phyloP scores from a whole-genome alignment of 2,888 invertebrate genomes.

The Melieria picta region DNA sequence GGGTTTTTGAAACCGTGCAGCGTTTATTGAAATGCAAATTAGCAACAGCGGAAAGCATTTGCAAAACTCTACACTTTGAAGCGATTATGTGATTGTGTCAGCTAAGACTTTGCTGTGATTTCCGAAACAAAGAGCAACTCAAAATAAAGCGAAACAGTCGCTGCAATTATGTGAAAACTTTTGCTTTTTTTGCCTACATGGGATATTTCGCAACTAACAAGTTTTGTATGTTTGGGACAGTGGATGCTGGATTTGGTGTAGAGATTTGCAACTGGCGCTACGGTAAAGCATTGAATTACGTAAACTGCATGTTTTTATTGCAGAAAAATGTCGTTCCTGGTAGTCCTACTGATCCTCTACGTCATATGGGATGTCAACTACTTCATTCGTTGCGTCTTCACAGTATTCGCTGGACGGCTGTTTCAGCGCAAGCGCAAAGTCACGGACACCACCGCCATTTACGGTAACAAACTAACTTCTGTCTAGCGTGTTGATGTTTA shows the following conservation, averaged over 20 bases:
- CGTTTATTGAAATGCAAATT: not conserved
- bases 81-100: no score
- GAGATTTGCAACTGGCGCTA: no score
- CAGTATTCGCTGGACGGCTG: conserved; percentile 75
- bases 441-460: conserved; percentile 77
- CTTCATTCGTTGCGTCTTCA: conserved; percentile 77
- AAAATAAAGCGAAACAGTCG: no score
- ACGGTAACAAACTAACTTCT: conserved; percentile 70
- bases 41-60: not conserved
- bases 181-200: no score
- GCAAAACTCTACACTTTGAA: not conserved
- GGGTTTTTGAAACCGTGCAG: not conserved
- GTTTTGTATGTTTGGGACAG: no score
- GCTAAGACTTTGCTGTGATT: no score
- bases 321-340: conserved; percentile 55
- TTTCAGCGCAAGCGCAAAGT: conserved; percentile 77
- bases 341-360: conserved; percentile 69
- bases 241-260: no score
- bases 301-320: no score
- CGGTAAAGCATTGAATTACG: no score
- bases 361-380: conserved; percentile 83
- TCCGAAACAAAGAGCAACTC: no score
- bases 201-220: no score
- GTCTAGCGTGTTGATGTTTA: not conserved
- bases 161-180: no score